Evolutionary conservation across 2,888 invertebrate species (phyloP), one percentile per base, ranked within the genome.

Genomic region (Cistogaster globosa): DNA sequence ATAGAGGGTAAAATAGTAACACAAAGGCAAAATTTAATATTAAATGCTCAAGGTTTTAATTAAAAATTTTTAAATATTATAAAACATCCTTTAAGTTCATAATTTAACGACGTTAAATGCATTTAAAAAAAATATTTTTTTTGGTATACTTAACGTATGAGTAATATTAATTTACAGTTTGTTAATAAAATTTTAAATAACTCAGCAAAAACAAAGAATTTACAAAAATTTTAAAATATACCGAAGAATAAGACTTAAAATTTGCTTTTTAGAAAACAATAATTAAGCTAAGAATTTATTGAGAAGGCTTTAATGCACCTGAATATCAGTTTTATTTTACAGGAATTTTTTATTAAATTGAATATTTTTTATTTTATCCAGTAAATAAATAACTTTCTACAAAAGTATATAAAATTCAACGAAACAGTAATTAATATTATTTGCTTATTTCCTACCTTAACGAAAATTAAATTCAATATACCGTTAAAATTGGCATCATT

Each of bases 401-500:
- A 55, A 16, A 18, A 63, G n/a, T 14, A 8, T 38, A 68, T 42
- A 38, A 38, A 36, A 22, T 11, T 32, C 16, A 26, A 62, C 45
- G 32, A 32, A 32, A 32, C 6, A 8, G n/a, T 69, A 78, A 69
- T 71, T 71, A 48, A 45, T 57, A 45, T 55, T 48, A 42, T 48
- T 57, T 63, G 11, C 62, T 18, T 16, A n/a, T n/a, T n/a, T n/a
- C 16, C 62, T 53, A 45, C 45, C 48, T 22, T 63, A 22, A 18
- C 0, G 20, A 45, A 65, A 79, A 57, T 63, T n/a, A 63, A 63
- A 79, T 18, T 11, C 58, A 62, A 53, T 68, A 38, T 6, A 42
- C 51, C 22, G 32, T 67, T 22, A 65, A 65, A 57, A 68, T 77
- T 78, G 45, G 20, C 62, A 78, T 69, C 36, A 55, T 69, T 69